Evolutionary conservation across 2,113 vertebrate species (phyloP).

Genomic region (Tiliqua scincoides): DNA sequence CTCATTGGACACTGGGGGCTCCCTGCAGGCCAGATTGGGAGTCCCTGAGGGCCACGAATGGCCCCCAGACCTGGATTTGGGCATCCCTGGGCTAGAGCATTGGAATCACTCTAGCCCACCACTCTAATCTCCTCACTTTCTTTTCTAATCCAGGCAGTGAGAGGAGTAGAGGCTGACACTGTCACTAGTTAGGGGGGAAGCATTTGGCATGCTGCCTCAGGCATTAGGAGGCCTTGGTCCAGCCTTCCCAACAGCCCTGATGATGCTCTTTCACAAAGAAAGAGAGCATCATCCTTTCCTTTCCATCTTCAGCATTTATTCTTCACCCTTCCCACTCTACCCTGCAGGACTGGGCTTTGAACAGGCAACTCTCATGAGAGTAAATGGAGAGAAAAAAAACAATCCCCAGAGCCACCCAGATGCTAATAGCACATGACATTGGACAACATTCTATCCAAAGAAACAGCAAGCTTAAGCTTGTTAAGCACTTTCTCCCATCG

Average conservation of each 20-base stretch:
- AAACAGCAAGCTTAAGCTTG: constrained; percentile 16
- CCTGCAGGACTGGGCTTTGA: background rate
- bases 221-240: no score
- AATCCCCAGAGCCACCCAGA: background rate
- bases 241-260: background rate
- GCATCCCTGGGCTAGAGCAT: no score
- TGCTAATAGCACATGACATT: constrained; percentile 16
- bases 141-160: no score
- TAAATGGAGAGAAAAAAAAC: background rate
- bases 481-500: background rate
- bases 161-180: no score
- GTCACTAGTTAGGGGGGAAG: no score
- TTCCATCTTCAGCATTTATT: background rate
- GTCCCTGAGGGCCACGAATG: no score
- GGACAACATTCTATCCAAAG: constrained; percentile 10
- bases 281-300: background rate
- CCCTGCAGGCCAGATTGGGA: no score
- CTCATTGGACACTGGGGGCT: no score
- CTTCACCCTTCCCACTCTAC: background rate
- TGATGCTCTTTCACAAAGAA: background rate
- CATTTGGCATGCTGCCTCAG: no score
- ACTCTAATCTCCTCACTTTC: no score
- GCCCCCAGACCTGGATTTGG: no score
- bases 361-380: background rate
- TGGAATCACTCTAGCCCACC: no score